Evolutionary conservation across 1,140 invertebrate genomes (phyloP), one percentile per base, ranked within the genome.

Genomic region (Lasioglossum baleicum): DNA sequence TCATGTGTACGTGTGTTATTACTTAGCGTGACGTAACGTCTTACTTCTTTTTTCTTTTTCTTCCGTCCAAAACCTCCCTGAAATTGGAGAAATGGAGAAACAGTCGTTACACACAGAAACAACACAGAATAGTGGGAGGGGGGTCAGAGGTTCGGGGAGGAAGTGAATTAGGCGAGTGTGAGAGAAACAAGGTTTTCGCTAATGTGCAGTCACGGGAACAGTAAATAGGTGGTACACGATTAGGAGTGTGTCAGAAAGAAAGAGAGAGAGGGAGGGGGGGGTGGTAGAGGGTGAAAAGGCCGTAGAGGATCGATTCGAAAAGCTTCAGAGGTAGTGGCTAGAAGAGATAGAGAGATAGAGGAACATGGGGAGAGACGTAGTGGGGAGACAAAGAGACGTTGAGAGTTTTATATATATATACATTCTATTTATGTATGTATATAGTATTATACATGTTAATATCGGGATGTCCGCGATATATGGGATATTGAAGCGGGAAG

Each of bases 21-120:
- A 92, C 91, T 92, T 92, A 92, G 90, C 91, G 90, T 93, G 92
- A 90, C 91, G 88, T 90, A 93, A 93, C 90, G 93, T 96, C 97
- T 97, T 97, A 97, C 96, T 97, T 97, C 96, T 97, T 97, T 97
- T 96, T 97, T 97, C 96, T 97, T 97, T 97, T 97, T 97, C 96
- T 96, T 97, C 95, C 96, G 96, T 96, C 96, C 96, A 96, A 96
- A 96, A 96, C 95, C 95, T 94, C 95, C 95, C 96, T 96, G 96
- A 93, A 96, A 96, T 95, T 94, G 94, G 88, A 93, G 90, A 93
- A 92, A 92, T 90, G 93, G 88, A 93, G 90, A 94, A 92, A 90
- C 92, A 92, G 90, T 91, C 87, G 91, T 93, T 93, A 93, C 91
- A 94, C 91, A 94, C 88, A 93, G 89, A 92, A 85, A 92, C 53